Base-by-base conservation (phyloP, 2,888 invertebrate species). In the Andrena praecox region DNA sequence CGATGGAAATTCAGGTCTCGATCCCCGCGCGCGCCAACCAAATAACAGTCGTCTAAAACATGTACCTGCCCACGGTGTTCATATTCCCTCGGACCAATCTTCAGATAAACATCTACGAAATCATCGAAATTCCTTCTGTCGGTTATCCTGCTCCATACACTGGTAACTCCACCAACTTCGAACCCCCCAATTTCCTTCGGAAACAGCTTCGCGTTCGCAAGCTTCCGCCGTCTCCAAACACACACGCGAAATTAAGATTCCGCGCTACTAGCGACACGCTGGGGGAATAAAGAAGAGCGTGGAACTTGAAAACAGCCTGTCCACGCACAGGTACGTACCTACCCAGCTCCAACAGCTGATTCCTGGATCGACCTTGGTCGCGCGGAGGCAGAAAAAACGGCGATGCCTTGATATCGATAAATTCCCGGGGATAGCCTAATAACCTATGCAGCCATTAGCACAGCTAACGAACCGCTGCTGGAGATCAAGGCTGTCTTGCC, bases 391-490 rank as follows among this genome's bases (percentile, higher is more conserved):
- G 42, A 42, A 42, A 8, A n/a, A 12, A n/a, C 20, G 10, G 48
- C 48, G 29, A 63, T 35, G 35, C 20, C 54, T 52, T 50, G 77
- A 72, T 68, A 82, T 62, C 64, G 71, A 83, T 80, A 62, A 80
- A 80, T 83, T 83, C 54, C 64, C 69, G 29, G 20, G 42, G 64
- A 74, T 71, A 80, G 77, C 59, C 77, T 84, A 84, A 85, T 84
- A 80, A 85, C 62, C 77, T 33, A 70, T 31, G 68, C 35, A 29
- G 66, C 59, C 56, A 85, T 83, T 78, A 80, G 66, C 77, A n/a
- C 62, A n/a, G 63, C 74, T 78, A 78, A 86, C 76, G 78, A 81
- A 74, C 54, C 72, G 16, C 62, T 68, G 59, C 33, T 70, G 27
- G 59, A 66, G 78, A 74, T 79, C 74, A 72, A 81, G 84, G 68